Percentiles rank a stretch among this genome's conserved stretches.
These are phyloP conservation scores for Sarcophaga variegata DNA, from an alignment of 2,888 invertebrate species.

Conservation along the genomic window DNA sequence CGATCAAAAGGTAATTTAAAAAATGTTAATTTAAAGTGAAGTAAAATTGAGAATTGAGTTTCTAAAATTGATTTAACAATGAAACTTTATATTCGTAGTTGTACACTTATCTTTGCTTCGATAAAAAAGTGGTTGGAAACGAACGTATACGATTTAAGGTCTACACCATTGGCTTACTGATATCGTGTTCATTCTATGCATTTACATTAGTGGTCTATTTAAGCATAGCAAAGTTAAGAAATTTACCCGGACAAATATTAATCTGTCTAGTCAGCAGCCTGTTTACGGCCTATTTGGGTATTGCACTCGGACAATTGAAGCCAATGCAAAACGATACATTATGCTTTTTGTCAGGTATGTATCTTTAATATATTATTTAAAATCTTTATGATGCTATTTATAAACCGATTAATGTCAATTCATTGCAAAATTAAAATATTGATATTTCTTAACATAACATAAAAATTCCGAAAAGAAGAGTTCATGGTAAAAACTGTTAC, in stretches of 20 bases:
- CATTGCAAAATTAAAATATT: too few relatives aligned
- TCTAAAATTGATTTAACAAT: not conserved
- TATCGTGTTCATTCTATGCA: constrained; percentile 86
- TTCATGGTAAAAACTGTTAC: too few relatives aligned
- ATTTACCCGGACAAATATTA: constrained; percentile 88
- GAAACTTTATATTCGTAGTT: constrained; percentile 72
- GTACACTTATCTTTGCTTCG: constrained; percentile 80
- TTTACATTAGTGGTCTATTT: constrained; percentile 87
- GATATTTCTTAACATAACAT: too few relatives aligned
- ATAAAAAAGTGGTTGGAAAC: constrained; percentile 76
- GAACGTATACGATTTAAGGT: constrained; percentile 78
- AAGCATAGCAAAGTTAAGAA: constrained; percentile 85
- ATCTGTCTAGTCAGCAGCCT: constrained; percentile 87
- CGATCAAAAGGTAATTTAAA: constrained; percentile 75
- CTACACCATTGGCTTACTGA: constrained; percentile 82
- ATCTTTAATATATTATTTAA: too few relatives aligned
- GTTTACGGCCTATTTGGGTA: constrained; percentile 85
- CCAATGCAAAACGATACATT: constrained; percentile 80
- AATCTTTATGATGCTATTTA: too few relatives aligned
- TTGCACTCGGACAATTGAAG: constrained; percentile 84
- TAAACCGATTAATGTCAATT: too few relatives aligned
- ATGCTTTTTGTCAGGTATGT: constrained; percentile 84
- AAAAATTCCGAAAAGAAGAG: too few relatives aligned
- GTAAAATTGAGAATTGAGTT: constrained; percentile 12
- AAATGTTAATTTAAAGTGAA: too few relatives aligned